Conservation (phyloP, 2,888 invertebrate species). For the Sarcophaga carnaria region DNA sequence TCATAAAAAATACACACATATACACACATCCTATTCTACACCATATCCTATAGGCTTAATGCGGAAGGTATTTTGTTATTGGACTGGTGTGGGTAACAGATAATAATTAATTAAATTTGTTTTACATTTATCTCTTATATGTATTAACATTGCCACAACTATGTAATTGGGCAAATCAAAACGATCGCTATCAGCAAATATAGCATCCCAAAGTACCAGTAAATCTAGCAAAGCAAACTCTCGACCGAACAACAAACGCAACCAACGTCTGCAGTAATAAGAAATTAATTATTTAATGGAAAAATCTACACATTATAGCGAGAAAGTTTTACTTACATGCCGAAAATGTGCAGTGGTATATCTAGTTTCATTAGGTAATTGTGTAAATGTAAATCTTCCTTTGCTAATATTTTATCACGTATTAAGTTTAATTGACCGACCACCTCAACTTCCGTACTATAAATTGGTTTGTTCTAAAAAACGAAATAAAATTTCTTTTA, state of each 20-base stretch:
- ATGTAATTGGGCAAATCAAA: conserved; percentile 86
- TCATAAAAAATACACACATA: background rate
- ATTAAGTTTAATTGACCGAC: conserved; percentile 85
- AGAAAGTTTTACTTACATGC: conserved; percentile 86
- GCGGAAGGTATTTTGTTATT: no score
- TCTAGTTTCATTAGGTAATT: conserved; percentile 87
- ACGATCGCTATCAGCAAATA: conserved; percentile 87
- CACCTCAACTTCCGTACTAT: conserved; percentile 83
- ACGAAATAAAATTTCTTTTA: background rate
- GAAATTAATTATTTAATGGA: background rate
- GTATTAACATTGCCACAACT: conserved; percentile 89
- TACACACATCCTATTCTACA: background rate
- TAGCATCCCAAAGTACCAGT: conserved; percentile 91
- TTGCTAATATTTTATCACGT: conserved; percentile 85
- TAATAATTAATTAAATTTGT: conserved; percentile 70
- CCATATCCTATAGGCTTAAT: background rate
- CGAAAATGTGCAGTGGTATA: conserved; percentile 92
- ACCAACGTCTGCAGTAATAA: conserved; percentile 86
- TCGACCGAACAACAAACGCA: conserved; percentile 90
- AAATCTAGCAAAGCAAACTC: conserved; percentile 91
- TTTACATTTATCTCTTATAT: conserved; percentile 87
- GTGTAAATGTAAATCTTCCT: conserved; percentile 85
- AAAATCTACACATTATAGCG: no score
- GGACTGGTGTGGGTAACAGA: conserved; percentile 15
- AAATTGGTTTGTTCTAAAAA: conserved; percentile 36